Base-by-base conservation (phyloP, 1,140 invertebrate species). In the Hesperophylax magnus region DNA sequence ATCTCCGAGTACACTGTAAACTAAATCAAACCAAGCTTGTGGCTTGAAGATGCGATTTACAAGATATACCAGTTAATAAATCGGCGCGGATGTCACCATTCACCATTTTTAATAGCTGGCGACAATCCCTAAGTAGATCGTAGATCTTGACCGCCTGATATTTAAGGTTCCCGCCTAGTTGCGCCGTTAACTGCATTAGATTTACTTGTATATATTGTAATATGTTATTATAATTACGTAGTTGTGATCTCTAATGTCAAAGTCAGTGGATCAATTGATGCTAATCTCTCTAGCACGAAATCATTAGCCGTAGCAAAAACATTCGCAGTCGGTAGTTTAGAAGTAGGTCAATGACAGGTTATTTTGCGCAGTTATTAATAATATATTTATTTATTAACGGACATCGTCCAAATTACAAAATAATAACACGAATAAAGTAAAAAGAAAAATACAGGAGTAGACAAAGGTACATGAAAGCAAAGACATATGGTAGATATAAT, bases 31-130 rank as follows among this genome's bases (percentile, higher is more conserved):
- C 15, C 24, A 39, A 14, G 18, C 54, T 52, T 72, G 24, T 14
- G n/a, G 18, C 18, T 9, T 56, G n/a, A 20, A 60, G 18, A 60
- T 3, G 56, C 56, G 56, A 60, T 60, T 75, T 54, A 0, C 72
- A 11, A 58, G 72, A 52, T 47, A 22, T n/a, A 77, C 75, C 15
- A 22, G 75, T 65, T 77, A 65, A 53, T 39, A 63, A 77, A 53
- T 65, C 8, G 60, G 27, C 60, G 75, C 75, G 75, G 75, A 77
- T 53, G 56, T 58, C 69, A 53, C 27, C 17, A 39, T 53, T 34
- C 47, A 53, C 27, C 5, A 39, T 9, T 8, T 39, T 20, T 53
- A 52, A 72, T 72, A 14, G 69, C 22, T 27, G 69, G 18, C 20
- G 15, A 20, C 54, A 72, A 67, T 39, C 34, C 34, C 34, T 39